These are phyloP conservation scores for Halocaridina rubra DNA, from an alignment of 2,888 invertebrate genomes.

Conservation along the genomic window DNA sequence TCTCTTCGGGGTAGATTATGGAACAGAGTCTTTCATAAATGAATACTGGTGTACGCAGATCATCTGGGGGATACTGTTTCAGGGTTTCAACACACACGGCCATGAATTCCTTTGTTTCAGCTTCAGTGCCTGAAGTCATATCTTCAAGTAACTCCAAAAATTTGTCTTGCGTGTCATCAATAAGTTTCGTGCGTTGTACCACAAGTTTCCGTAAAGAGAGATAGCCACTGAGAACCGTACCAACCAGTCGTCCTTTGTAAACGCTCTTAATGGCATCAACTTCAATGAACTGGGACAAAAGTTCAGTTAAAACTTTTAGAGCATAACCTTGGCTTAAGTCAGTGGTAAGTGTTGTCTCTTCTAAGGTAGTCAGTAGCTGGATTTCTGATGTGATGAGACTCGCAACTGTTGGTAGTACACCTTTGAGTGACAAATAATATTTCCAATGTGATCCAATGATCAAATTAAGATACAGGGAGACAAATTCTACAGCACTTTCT, in stretches of 20 bases:
- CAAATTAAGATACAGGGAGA: constrained; percentile 85
- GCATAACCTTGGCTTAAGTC: constrained; percentile 94
- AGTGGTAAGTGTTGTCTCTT: constrained; percentile 92
- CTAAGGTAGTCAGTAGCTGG: constrained; percentile 85
- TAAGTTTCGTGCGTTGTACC: constrained; percentile 92
- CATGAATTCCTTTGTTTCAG: constrained; percentile 97
- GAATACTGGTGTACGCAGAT: constrained; percentile 95
- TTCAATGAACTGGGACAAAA: constrained; percentile 88
- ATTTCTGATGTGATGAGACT: constrained; percentile 89
- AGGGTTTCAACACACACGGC: constrained; percentile 96
- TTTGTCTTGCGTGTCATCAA: constrained; percentile 96
- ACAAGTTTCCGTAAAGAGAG: constrained; percentile 89
- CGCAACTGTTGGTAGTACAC: constrained; percentile 86
- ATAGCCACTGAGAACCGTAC: constrained; percentile 93
- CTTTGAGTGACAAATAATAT: constrained; percentile 89
- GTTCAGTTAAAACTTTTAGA: constrained; percentile 87
- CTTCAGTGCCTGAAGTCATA: constrained; percentile 94
- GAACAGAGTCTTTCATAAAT: constrained; percentile 97
- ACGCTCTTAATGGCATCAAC: constrained; percentile 87
- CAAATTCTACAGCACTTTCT: constrained; percentile 91
- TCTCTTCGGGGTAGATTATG: constrained; percentile 97
- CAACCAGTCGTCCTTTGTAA: constrained; percentile 89
- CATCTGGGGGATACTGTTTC: constrained; percentile 81
- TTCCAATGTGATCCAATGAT: constrained; percentile 87
- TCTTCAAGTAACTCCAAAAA: constrained; percentile 91